Base-by-base conservation (phyloP, 2,888 invertebrate species). In the Tenthredo livida region DNA sequence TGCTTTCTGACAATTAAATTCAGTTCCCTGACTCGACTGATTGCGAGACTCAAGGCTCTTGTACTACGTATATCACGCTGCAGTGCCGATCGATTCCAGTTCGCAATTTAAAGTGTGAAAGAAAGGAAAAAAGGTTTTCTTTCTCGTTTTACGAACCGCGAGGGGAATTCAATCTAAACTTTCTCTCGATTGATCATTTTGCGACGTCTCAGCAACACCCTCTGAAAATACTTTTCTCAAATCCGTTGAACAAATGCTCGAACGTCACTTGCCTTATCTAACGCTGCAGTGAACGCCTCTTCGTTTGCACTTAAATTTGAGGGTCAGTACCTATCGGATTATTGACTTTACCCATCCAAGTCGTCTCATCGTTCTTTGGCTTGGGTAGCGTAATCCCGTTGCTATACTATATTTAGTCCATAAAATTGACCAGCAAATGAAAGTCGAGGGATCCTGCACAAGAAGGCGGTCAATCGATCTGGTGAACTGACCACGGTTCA, bases 161-260 rank as follows among this genome's bases (percentile, higher is more conserved):
- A 40, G 47, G 29, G 65, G 67, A 33, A 83, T 83, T 65, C 83
- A 47, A 67, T 29, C 61, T 67, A 83, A 67, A 83, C 83, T 83
- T 67, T 47, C 47, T 83, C 25, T 65, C 67, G 65, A 47, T 67
- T 65, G 29, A 83, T 67, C 83, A 83, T 83, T 67, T 83, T 37
- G 47, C 61, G 9, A 40, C 21, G 58, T 65, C 61, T 58, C 37
- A 40, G 80, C 61, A 50, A 37, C 80, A 65, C 15, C 10, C 17
- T 10, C 37, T 37, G 65, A 37, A 80, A 61, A 65, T 61, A 37
- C 61, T 61, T 65, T 37, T 21, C 80, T 37, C 21, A 29, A 58
- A 43, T 73, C 50, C 50, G 29, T 40, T 10, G 33, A 37, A 58
- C 15, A 61, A 61, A 50, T 29, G 50, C 29, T 58, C 37, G 21